These are phyloP conservation scores for Xyrichtys novacula DNA, from an alignment of 2,797 vertebrate species.

Conservation along the genomic window DNA sequence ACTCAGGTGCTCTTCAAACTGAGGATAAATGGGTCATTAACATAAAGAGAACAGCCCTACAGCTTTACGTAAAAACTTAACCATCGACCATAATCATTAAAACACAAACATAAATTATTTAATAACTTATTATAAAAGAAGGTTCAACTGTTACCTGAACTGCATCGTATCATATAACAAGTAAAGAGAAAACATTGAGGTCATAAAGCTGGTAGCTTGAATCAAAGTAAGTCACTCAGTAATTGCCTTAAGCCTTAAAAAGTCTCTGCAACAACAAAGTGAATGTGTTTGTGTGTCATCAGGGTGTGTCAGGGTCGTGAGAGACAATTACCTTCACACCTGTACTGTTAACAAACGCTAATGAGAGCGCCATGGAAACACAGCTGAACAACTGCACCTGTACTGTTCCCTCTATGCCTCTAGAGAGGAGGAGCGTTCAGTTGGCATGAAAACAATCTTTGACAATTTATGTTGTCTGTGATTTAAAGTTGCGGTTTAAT, in stretches of 20 bases:
- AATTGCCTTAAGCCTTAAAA: not conserved
- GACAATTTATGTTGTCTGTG: constrained; percentile 50
- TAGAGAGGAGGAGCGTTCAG: constrained; percentile 55
- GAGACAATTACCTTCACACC: constrained; percentile 79
- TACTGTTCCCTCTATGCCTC: constrained; percentile 51
- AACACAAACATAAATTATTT: no score
- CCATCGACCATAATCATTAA: no score
- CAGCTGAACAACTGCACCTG: constrained; percentile 78
- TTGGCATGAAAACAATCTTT: constrained; percentile 66
- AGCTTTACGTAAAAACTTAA: no score
- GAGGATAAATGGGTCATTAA: not conserved
- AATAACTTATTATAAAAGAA: no score
- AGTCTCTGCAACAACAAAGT: constrained; percentile 20
- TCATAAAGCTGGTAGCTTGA: constrained; percentile 1
- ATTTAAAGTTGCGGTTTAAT: constrained; percentile 65
- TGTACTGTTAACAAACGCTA: constrained; percentile 82
- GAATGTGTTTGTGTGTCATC: constrained; percentile 29
- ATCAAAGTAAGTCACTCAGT: not conserved
- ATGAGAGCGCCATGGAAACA: constrained; percentile 78
- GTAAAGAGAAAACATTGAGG: not conserved
- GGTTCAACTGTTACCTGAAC: no score
- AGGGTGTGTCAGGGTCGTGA: constrained; percentile 56
- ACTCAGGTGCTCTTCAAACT: not conserved
- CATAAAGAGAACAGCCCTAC: not conserved
- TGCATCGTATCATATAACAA: no score